Evolutionary conservation across 1,140 invertebrate species (phyloP), one percentile per base, ranked within the genome.

Genomic region (Heliconius hermathena): DNA sequence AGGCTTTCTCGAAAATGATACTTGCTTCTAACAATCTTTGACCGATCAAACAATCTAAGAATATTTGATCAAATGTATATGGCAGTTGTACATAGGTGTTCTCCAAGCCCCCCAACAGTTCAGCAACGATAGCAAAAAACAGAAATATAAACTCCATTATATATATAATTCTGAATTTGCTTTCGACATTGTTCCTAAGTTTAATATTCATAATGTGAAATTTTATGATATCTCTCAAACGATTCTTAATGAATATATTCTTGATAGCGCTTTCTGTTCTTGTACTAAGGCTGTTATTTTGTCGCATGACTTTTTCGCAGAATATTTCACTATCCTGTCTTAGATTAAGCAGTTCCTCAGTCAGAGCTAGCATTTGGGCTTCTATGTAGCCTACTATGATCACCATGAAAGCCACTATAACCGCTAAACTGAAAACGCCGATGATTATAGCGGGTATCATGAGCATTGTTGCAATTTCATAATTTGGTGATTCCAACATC

Each of bases 21-120:
- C 86, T 86, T 0, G 90, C 87, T 66, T 91, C 89, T 29, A 87
- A 85, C 5, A 93, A 74, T 9, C 85, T 84, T 83, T 93, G 91
- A 2, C 91, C 91, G 9, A 83, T 84, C 16, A 87, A 85, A 79
- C 90, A 91, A 46, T 90, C 89, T 82, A 91, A 88, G 2, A 83
- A 84, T 1, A 93, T 82, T 74, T 88, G 87, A 18, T 85, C 84
- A 20, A 91, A 78, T 8, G 88, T 86, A 38, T 88, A 93, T 1
- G 91, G 90, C 74, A 93, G 79, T 77, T 90, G 71, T 8, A 93
- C 29, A 76, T 87, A 89, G 0, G 89, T 91, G 22, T 91, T 90
- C 71, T 91, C 86, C 60, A 93, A 71, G 4, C 89, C 89, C 4
- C 89, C 90, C 9, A 93, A 80, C n/a, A 91, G 74, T 79, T 90